Conservation (phyloP, 2,113 vertebrate genomes). For the Aptenodytes forsteri region DNA sequence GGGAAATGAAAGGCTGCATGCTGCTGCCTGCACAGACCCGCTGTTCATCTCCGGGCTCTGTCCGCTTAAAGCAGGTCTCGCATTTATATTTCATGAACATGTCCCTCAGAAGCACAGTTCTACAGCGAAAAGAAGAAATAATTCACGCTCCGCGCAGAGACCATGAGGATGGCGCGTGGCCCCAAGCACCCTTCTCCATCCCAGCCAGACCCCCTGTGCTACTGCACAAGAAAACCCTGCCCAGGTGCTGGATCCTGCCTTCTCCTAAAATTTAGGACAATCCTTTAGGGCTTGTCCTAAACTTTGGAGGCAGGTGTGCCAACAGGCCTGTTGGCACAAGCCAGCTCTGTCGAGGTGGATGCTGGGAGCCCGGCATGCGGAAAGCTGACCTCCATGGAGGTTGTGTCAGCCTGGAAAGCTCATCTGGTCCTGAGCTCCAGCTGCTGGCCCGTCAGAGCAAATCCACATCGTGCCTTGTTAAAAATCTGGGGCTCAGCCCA, state of each 20-base stretch:
- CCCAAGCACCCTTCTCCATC: background rate
- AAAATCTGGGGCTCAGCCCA: background rate
- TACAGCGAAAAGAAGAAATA: background rate
- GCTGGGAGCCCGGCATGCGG: background rate
- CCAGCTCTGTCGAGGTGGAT: background rate
- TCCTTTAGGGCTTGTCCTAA: background rate
- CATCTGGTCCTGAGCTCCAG: background rate
- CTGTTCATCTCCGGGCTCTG: background rate
- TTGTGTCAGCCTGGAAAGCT: background rate
- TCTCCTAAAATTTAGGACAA: background rate
- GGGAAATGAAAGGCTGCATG: background rate
- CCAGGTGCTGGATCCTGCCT: background rate
- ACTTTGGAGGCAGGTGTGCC: background rate
- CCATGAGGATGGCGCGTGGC: rapidly evolving
- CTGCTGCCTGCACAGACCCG: background rate
- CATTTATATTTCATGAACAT: conserved; percentile 19
- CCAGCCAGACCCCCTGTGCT: rapidly evolving
- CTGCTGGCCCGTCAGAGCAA: background rate
- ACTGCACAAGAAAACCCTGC: background rate
- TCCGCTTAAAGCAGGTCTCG: background rate
- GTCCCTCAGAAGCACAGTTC: background rate
- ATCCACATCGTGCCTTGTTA: background rate
- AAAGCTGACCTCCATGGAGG: background rate
- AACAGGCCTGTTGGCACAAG: background rate
- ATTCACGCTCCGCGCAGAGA: rapidly evolving